phyloP scores from a whole-genome alignment of 2,113 vertebrate genomes.

The Halcyon malimbica region DNA sequence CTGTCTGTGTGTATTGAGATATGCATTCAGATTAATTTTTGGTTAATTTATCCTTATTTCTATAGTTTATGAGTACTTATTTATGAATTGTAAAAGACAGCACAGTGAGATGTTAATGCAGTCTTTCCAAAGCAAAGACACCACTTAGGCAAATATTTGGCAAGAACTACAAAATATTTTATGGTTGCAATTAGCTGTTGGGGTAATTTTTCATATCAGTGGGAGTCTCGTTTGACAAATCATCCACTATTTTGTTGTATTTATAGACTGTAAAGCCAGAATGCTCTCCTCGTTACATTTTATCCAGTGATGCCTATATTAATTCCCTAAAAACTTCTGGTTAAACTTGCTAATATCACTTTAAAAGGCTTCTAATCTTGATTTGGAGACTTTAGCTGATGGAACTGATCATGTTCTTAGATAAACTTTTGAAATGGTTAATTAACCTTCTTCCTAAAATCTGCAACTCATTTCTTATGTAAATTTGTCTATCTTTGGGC shows the following conservation, averaged over 20 bases:
- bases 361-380: neutral
- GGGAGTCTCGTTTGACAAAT: neutral
- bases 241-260: neutral
- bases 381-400: neutral
- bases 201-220: neutral
- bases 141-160: neutral
- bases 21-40: neutral
- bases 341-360: neutral
- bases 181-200: neutral
- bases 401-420: neutral
- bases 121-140: neutral
- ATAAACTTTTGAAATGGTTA: slow-evolving; percentile 1
- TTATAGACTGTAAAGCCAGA: neutral
- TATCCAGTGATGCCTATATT: neutral
- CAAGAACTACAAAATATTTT: neutral
- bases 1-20: neutral
- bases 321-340: neutral
- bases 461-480: neutral
- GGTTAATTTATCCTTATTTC: neutral
- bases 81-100: neutral
- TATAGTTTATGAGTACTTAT: neutral
- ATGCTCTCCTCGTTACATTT: neutral
- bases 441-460: slow-evolving; percentile 14
- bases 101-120: neutral
- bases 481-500: neutral